These are phyloP conservation scores for Homarus gammarus DNA, from an alignment of 2,888 invertebrate genomes.

Conservation along the genomic window DNA sequence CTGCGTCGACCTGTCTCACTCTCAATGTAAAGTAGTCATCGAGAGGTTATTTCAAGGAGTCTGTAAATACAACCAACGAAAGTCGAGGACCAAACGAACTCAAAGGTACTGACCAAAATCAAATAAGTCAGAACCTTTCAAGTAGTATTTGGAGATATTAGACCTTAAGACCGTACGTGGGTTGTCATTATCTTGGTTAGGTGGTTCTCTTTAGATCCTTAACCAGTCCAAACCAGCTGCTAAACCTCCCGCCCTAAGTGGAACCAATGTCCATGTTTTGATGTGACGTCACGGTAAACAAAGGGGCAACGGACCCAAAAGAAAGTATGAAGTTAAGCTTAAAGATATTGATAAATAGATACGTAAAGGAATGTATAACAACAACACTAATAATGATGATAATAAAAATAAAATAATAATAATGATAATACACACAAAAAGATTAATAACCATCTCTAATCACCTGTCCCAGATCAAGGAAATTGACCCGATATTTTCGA, in stretches of 20 bases:
- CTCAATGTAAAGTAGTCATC: not conserved
- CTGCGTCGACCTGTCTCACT: not conserved
- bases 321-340: no score
- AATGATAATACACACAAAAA: no score
- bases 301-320: not conserved
- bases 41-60: not conserved
- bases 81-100: not conserved
- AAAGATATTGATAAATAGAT: not conserved
- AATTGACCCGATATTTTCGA: no score
- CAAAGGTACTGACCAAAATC: not conserved
- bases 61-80: not conserved
- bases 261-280: not conserved
- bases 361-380: not conserved
- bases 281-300: constrained; percentile 1
- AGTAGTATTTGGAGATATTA: not conserved
- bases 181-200: not conserved
- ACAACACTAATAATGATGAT: not conserved
- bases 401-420: not conserved
- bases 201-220: not conserved
- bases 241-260: not conserved
- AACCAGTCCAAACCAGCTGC: not conserved
- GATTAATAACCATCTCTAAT: no score
- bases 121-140: not conserved
- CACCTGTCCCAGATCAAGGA: no score
- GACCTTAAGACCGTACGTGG: not conserved